Evolutionary conservation across 2,797 vertebrate species (phyloP).

Genomic region (Macropodus opercularis): DNA sequence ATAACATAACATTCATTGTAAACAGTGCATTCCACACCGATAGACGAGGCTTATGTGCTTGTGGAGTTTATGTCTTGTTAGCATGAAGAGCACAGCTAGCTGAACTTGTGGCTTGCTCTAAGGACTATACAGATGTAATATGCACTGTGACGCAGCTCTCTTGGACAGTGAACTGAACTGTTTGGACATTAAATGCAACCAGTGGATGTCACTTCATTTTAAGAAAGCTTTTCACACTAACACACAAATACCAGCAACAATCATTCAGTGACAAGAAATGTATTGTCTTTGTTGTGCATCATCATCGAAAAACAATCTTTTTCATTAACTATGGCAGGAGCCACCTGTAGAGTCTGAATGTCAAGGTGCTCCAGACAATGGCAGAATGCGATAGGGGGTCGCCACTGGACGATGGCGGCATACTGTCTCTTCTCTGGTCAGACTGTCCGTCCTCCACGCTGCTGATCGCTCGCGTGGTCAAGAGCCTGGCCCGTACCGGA

Average conservation of each 20-base stretch:
- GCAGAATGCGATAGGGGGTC: slow-evolving; percentile 20
- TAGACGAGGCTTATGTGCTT: slow-evolving; percentile 61
- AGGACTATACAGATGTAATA: slow-evolving; percentile 52
- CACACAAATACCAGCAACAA: slow-evolving; percentile 52
- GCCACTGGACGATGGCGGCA: slow-evolving; percentile 17
- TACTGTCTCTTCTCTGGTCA: slow-evolving; percentile 26
- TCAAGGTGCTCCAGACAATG: slow-evolving; percentile 62
- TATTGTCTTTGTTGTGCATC: slow-evolving; percentile 75
- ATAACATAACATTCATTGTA: slow-evolving; percentile 67
- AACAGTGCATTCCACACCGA: slow-evolving; percentile 69
- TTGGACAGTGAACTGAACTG: slow-evolving; percentile 35
- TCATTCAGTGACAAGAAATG: slow-evolving; percentile 73
- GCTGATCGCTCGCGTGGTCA: slow-evolving; percentile 61
- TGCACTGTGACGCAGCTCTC: slow-evolving; percentile 49
- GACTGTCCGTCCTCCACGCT: slow-evolving; percentile 25
- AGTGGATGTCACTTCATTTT: slow-evolving; percentile 64
- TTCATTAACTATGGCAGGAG: slow-evolving; percentile 58
- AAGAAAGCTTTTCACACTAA: slow-evolving; percentile 64
- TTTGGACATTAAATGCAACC: slow-evolving; percentile 65
- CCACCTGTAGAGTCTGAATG: slow-evolving; percentile 71
- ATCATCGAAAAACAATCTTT: slow-evolving; percentile 42
- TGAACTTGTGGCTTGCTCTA: slow-evolving; percentile 54
- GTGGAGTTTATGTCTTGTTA: slow-evolving; percentile 62
- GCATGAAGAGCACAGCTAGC: slow-evolving; percentile 63
- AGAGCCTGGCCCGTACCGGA: slow-evolving; percentile 60